Evolutionary conservation across 2,888 invertebrate species (phyloP).

Genomic region (Cephus pulcher): DNA sequence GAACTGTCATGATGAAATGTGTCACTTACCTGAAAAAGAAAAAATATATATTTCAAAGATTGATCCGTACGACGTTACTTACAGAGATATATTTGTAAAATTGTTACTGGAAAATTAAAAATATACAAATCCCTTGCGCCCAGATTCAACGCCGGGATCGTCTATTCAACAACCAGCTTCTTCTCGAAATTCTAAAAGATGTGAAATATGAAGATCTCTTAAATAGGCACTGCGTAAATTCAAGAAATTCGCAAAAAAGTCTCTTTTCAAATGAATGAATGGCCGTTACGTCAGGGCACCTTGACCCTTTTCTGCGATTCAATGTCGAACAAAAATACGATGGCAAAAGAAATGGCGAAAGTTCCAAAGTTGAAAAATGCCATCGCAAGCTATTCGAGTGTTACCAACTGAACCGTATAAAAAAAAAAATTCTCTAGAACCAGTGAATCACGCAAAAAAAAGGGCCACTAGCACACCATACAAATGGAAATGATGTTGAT

Average conservation of each 20-base stretch:
- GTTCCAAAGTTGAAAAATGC: background rate
- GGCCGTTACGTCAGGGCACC: background rate
- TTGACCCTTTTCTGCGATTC: background rate
- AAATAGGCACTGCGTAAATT: background rate
- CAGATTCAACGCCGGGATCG: background rate
- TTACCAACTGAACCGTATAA: background rate
- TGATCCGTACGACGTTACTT: background rate
- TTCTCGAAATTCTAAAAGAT: background rate
- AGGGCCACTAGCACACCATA: background rate
- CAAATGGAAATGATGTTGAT: background rate
- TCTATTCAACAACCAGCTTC: background rate
- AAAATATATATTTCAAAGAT: conserved; percentile 22
- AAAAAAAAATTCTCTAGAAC: background rate
- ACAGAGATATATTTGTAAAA: background rate
- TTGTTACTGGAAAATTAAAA: background rate
- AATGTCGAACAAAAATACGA: background rate
- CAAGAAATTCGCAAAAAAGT: background rate
- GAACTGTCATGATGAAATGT: background rate
- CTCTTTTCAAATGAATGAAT: background rate
- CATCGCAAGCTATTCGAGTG: background rate
- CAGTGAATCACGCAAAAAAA: background rate
- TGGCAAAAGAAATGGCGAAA: background rate
- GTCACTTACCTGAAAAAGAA: conserved; percentile 49
- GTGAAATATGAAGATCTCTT: background rate
- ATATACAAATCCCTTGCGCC: background rate